Evolutionary conservation across 2,888 invertebrate genomes (phyloP).

Genomic region (Venustoraphidia nigricollis): DNA sequence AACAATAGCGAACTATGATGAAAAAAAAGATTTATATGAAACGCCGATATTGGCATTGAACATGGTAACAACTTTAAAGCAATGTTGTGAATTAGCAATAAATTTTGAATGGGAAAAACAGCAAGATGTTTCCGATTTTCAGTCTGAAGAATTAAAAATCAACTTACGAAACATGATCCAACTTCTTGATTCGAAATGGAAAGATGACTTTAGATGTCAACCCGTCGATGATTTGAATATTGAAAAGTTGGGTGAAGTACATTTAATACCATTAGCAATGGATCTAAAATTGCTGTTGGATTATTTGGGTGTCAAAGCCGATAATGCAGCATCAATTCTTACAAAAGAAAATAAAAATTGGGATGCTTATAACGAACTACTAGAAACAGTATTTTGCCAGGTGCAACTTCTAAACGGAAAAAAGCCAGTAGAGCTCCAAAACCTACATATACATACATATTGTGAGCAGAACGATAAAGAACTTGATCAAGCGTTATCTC

Average conservation of each 20-base stretch:
- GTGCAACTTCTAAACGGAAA: constrained; percentile 3
- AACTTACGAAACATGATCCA: constrained; percentile 12
- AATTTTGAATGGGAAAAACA: constrained; percentile 11
- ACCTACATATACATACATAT: not conserved
- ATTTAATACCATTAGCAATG: constrained; percentile 12
- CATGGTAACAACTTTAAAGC: constrained; percentile 14
- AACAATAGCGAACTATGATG: constrained; percentile 12
- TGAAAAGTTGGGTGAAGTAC: constrained; percentile 11
- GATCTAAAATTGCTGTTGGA: constrained; percentile 13
- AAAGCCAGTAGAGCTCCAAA: constrained; percentile 3
- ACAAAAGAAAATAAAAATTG: constrained; percentile 2
- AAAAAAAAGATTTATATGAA: constrained; percentile 10
- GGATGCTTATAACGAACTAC: not conserved
- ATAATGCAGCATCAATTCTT: constrained; percentile 2
- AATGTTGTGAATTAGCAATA: constrained; percentile 15
- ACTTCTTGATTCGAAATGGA: constrained; percentile 11
- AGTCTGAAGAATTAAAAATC: constrained; percentile 8
- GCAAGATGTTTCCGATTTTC: constrained; percentile 4
- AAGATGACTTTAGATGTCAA: constrained; percentile 10
- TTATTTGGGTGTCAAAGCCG: constrained; percentile 5
- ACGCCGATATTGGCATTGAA: constrained; percentile 14
- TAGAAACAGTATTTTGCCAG: constrained; percentile 3
- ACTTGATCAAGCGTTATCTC: not conserved
- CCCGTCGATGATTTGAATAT: constrained; percentile 10
- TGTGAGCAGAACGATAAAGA: not conserved